Evolutionary conservation across 2,797 vertebrate genomes (phyloP), one percentile per base, ranked within the genome.

Genomic region (Lacerta agilis): DNA sequence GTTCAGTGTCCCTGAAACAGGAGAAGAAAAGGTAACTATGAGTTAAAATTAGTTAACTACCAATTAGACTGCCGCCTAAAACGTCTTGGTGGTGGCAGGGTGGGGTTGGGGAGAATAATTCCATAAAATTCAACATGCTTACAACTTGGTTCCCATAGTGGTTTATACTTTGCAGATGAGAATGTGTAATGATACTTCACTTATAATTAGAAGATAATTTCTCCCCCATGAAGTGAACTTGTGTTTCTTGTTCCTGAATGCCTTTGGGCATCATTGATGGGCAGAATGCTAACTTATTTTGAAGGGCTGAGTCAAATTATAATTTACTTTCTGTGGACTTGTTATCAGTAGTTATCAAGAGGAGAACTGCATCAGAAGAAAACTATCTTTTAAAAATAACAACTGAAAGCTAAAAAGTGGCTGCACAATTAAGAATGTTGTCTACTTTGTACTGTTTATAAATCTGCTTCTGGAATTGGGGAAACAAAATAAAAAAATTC

Each of bases 351-450:
- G 67, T 73, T n/a, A 33, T 64, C 43, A 80, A 18, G 20, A n/a
- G n/a, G n/a, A n/a, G 25, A 71, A 36, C 29, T 64, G 15, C 82
- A 86, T 27, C 13, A 64, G 20, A 66, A 23, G 23, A 64, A 64
- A 64, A 5, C 61, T 18, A 18, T 64, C 6, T 64, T 64, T 64
- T 64, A 64, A 64, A 64, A 64, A 55, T 55, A 55, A 55, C 13
- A 55, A 15, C 1, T 0, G 49, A 55, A 55, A 55, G 83, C 66
- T 87, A 25, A 0, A 6, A 93, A 36, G 29, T 20, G 9, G 4
- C 61, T 89, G 9, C 83, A 8, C 86, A 84, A 87, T 79, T 36
- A 20, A 86, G 13, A 43, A 33, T 41, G 38, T 2, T 90, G 92
- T 88, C 77, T 69, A 9, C 33, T 83, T 86, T 81, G 9, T n/a